These are phyloP conservation scores for Ascaphus truei DNA, from an alignment of 2,113 vertebrate genomes.

Conservation along the genomic window DNA sequence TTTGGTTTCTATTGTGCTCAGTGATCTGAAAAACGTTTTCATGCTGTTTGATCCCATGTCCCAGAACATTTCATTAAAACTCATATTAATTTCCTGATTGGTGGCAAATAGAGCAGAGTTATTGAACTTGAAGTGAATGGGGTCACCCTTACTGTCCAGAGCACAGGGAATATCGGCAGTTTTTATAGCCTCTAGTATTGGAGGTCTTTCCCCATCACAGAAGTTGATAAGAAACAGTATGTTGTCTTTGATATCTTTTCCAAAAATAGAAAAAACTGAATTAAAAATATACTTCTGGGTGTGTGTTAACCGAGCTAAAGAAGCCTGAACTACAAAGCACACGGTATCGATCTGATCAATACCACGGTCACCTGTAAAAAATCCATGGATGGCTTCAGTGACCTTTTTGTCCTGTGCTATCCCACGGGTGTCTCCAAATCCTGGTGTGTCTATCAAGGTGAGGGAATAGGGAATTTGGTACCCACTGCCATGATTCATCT, in stretches of 20 bases:
- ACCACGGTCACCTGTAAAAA: conserved; percentile 31
- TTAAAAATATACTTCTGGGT: conserved; percentile 35
- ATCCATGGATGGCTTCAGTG: conserved; percentile 31
- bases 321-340: conserved; percentile 45
- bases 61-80: conserved; percentile 29
- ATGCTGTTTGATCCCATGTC: conserved; percentile 25
- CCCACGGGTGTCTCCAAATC: conserved; percentile 50
- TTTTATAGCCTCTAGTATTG: conserved; percentile 33
- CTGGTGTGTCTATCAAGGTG: conserved; percentile 55
- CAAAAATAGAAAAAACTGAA: conserved; percentile 36
- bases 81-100: not conserved
- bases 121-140: conserved; percentile 42
- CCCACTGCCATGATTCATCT: conserved; percentile 38
- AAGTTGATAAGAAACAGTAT: conserved; percentile 31
- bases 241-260: conserved; percentile 35
- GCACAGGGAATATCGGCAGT: conserved; percentile 21
- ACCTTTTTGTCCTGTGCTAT: conserved; percentile 39
- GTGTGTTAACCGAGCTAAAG: conserved; percentile 17
- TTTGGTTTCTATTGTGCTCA: not conserved
- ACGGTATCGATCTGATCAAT: conserved; percentile 38
- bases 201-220: conserved; percentile 13
- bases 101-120: not conserved
- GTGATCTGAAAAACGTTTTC: conserved; percentile 22
- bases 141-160: not conserved
- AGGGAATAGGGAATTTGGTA: conserved; percentile 40